Conservation (phyloP, 2,888 invertebrate species). For the Caprella mutica region DNA sequence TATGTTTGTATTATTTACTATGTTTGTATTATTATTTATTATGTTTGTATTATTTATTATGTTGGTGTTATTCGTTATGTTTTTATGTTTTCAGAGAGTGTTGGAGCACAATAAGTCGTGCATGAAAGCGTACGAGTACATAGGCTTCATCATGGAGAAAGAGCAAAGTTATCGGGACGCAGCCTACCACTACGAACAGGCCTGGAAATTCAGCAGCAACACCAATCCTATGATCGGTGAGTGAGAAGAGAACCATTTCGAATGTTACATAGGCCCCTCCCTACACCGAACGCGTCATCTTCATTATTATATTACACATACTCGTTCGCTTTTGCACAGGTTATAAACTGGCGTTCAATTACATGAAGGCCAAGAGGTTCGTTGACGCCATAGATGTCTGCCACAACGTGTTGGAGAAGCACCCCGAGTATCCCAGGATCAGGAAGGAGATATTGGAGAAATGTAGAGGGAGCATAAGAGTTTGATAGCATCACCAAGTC, state of each 20-base stretch:
- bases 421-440: constrained; percentile 81
- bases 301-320: not conserved
- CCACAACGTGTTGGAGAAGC: constrained; percentile 63
- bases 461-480: constrained; percentile 39
- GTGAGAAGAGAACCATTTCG: not conserved
- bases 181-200: constrained; percentile 64
- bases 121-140: constrained; percentile 76
- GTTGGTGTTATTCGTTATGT: not conserved
- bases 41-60: not conserved
- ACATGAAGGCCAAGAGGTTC: constrained; percentile 73
- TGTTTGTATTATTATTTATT: not conserved
- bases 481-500: no score
- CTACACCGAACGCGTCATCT: not conserved
- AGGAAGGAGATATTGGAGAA: constrained; percentile 89
- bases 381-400: constrained; percentile 88
- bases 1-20: no score
- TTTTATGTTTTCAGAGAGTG: constrained; percentile 47
- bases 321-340: constrained; percentile 43
- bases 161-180: constrained; percentile 81
- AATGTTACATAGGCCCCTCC: not conserved
- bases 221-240: constrained; percentile 66
- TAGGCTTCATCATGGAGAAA: constrained; percentile 77
- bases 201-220: constrained; percentile 61
- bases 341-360: constrained; percentile 82
- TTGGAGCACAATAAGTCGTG: constrained; percentile 77